Conservation (phyloP, 2,113 vertebrate genomes). For the Ivindomyrus marchei region DNA sequence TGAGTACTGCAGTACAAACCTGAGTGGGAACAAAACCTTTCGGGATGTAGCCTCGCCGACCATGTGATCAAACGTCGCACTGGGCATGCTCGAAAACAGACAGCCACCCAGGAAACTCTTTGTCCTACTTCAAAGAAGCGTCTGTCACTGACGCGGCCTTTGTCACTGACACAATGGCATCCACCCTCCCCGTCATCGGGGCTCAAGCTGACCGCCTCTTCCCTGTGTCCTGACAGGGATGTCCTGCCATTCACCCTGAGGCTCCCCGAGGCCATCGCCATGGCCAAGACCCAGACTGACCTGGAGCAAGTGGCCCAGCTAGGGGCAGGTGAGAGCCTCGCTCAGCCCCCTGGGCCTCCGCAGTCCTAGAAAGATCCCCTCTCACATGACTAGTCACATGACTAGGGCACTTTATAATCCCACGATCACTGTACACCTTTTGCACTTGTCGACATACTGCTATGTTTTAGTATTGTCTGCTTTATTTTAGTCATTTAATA, state of each 20-base stretch:
- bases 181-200: not conserved
- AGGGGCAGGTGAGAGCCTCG: slow-evolving; percentile 69
- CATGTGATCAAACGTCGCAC: not conserved
- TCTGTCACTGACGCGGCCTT: not conserved
- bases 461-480: not conserved
- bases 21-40: not conserved
- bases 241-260: slow-evolving; percentile 84
- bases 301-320: slow-evolving; percentile 82
- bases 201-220: not conserved
- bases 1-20: not conserved
- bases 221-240: slow-evolving; percentile 62
- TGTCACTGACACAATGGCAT: not conserved
- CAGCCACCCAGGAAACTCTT: not conserved
- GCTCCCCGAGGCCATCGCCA: slow-evolving; percentile 77
- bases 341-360: not conserved
- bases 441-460: not conserved
- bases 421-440: not conserved
- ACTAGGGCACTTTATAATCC: not conserved
- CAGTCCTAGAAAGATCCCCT: not conserved
- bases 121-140: not conserved
- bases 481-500: not conserved
- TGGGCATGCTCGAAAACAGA: not conserved
- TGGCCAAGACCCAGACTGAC: slow-evolving; percentile 79
- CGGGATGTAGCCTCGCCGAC: not conserved
- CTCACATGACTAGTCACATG: not conserved